Evolutionary conservation across 2,113 vertebrate species (phyloP), one percentile per base, ranked within the genome.

Genomic region (Abramis brama): DNA sequence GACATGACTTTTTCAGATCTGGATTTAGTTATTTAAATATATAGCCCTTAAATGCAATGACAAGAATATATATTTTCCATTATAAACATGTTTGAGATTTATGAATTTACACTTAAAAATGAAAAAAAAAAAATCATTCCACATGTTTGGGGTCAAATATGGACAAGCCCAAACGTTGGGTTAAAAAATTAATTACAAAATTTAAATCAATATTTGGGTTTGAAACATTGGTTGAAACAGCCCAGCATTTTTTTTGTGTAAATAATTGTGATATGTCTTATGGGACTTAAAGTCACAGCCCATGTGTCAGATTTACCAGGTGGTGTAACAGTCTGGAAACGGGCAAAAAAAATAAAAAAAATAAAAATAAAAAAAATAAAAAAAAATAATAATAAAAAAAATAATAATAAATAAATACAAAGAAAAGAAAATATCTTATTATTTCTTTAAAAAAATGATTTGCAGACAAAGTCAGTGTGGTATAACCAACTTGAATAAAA

Each of bases 311-410:
- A 17, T 17, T 36, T 68, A 33, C 27, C 15, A 68, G 30, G 2
- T 68, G 15, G 12, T 17, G 6, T 15, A 66, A 64, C 60, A 6
- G 25, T 27, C 5, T 60, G 23, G 23, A 62, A 62, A 62, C 11
- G 9, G 11, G n/a, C 60, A 19, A n/a, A n/a, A n/a, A 55, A 1
- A 55, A 52, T 0, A 17, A 25, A 11, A 25, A 4, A 33, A 4
- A 33, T 0, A 33, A 4, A 2, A 4, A 3, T 4, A 33, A 33
- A n/a, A n/a, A n/a, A n/a, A n/a, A n/a, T n/a, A n/a, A n/a, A n/a
- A n/a, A n/a, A n/a, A n/a, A n/a, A n/a, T n/a, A n/a, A n/a, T n/a
- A n/a, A n/a, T n/a, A n/a, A n/a, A n/a, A n/a, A n/a, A n/a, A n/a
- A n/a, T 8, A 43, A 43, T 7, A 43, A 0, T 43, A 43, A 43